Percentiles rank a stretch among this genome's conserved stretches.
Conservation (phyloP, 2,888 invertebrate genomes). For the Miltochrista miniata region DNA sequence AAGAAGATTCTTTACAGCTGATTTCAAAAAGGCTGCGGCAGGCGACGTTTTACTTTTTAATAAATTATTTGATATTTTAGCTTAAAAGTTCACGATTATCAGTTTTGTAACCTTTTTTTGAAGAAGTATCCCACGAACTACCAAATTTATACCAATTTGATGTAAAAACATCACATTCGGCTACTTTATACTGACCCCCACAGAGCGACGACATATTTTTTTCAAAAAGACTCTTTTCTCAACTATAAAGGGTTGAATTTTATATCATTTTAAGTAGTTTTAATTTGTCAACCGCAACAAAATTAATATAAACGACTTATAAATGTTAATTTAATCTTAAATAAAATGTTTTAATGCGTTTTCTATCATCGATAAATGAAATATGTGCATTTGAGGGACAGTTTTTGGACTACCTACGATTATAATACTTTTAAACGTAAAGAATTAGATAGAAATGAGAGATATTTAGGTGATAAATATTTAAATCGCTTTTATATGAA, state of each 20-base stretch:
- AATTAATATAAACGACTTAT: constrained; percentile 54
- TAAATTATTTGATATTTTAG: no score
- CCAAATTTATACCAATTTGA: background rate
- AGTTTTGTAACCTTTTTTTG: no score
- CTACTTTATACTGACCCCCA: constrained; percentile 13
- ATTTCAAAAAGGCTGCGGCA: no score
- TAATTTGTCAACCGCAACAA: constrained; percentile 72
- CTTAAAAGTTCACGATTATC: no score
- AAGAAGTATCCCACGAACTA: no score
- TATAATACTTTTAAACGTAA: constrained; percentile 17
- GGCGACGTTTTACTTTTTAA: no score
- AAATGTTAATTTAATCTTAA: constrained; percentile 57
- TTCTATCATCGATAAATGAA: constrained; percentile 35
- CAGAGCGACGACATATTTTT: constrained; percentile 11
- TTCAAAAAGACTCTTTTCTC: constrained; percentile 1
- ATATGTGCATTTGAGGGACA: constrained; percentile 36
- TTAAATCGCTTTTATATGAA: constrained; percentile 9
- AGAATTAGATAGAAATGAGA: constrained; percentile 15
- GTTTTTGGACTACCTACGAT: constrained; percentile 13
- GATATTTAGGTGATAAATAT: constrained; percentile 25
- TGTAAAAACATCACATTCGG: constrained; percentile 8
- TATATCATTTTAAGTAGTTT: constrained; percentile 56
- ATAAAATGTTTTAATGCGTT: constrained; percentile 34
- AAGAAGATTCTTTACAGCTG: no score
- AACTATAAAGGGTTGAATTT: constrained; percentile 32